Evolutionary conservation across 2,888 invertebrate species (phyloP), one percentile per base, ranked within the genome.

Genomic region (Meandrusa payeni): DNA sequence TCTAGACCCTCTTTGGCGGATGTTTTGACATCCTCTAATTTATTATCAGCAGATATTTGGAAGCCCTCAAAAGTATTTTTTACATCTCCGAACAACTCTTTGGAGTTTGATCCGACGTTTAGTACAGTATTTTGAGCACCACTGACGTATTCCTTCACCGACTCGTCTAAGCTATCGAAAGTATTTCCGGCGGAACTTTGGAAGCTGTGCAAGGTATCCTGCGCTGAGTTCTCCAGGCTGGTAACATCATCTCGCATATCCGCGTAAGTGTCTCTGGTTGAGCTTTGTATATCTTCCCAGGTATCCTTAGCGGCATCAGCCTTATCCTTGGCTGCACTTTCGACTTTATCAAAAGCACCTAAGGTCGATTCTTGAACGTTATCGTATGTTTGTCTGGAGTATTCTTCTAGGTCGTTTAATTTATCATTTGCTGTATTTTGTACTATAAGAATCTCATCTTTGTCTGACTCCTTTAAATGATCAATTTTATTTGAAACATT

Each of bases 161-260:
- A 86, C 50, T 87, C 83, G 23, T 86, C 87, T 38, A 87, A 66
- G 51, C 86, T 86, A 37, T 85, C 87, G 34, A 86, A 87, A 1
- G 86, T 87, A 43, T 87, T 80, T 2, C 86, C 86, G 1, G 87
- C 85, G 2, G 87, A 87, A 56, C 86, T 87, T 54, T 86, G 87
- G 62, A 87, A 83, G 52, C 86, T 86, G 48, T 78, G 81, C 50
- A 87, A 50, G 17, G 86, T 87, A 39, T 86, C 86, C 50, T 86
- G 85, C 1, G 81, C 71, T 2, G 85, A 85, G 52, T 61, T 82
- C 41, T 80, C 85, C 38, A 80, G 53, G 34, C 79, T 77, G 48
- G 75, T 67, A n/a, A 71, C 70, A 45, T 86, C 85, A 47, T 86
- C 85, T 47, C 63, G 75, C 46, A 79, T 66, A 27, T 76, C 79